Evolutionary conservation across 2,113 vertebrate genomes (phyloP), one percentile per base, ranked within the genome.

Genomic region (Eleginops maclovinus): DNA sequence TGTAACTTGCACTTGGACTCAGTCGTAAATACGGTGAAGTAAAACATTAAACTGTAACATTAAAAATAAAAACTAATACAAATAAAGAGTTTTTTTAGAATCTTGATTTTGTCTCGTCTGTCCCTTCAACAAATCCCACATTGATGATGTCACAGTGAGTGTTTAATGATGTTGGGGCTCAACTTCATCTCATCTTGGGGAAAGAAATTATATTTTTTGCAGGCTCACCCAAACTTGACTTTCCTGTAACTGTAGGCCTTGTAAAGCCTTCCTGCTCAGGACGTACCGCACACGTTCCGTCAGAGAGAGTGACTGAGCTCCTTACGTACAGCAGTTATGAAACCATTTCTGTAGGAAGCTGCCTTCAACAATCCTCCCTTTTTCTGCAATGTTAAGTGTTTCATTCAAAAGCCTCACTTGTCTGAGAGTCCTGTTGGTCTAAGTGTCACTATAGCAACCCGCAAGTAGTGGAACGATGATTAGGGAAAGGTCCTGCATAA

Each of bases 381-480:
- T 79, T 61, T 85, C 63, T 77, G 4, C 41, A 15, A 21, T 65
- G 54, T 31, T 17, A 51, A 71, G 55, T 19, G 46, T n/a, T 75
- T 79, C 72, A 60, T 77, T 83, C 14, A 82, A 82, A 81, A 66
- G 51, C 40, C 59, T 22, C 56, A 14, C 58, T 83, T 59, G 77
- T 86, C 49, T 68, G 36, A 67, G 47, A 22, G 53, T 84, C 67
- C 15, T 74, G 24, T 67, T 85, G 68, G 70, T 75, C 65, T 7
- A 49, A 26, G 13, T 65, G 84, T 87, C 7, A 19, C 86, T 17
- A 82, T 91, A 66, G 85, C 70, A 88, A 89, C 86, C 65, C 9
- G 49, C 58, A 72, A 61, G 81, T 47, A 8, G 40, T 61, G 76
- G 65, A 60, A 64, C 43, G 55, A 70, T 65, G 81, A 85, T 79